Percentiles rank a stretch among this genome's conserved stretches.
Conservation (phyloP, 64 coral and sea anemone species). For the Porites lutea region DNA sequence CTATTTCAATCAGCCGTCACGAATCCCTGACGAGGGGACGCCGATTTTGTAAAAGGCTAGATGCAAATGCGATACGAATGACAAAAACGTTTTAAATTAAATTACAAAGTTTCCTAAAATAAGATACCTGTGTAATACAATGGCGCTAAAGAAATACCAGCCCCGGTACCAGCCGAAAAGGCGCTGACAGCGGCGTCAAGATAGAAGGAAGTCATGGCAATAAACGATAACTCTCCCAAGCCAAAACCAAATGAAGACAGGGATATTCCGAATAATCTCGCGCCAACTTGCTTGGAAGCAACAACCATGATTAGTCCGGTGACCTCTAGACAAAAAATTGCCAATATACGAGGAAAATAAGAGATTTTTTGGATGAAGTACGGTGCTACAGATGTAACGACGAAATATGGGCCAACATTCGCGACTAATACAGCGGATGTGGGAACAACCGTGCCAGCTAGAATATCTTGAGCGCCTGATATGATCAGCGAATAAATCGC, state of each 20-base stretch:
- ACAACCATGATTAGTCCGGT: slow-evolving; percentile 73
- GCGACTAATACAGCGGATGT: slow-evolving; percentile 82
- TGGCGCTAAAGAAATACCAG: slow-evolving; percentile 82
- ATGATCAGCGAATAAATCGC: slow-evolving; percentile 91
- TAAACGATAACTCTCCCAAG: slow-evolving; percentile 88
- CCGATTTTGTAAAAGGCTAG: too few species aligned
- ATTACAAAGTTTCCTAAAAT: not conserved
- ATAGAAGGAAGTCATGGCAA: slow-evolving; percentile 91
- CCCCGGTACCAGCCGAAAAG: slow-evolving; percentile 84
- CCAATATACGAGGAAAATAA: slow-evolving; percentile 75
- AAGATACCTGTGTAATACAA: slow-evolving; percentile 88
- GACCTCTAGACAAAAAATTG: slow-evolving; percentile 66
- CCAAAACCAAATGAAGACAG: slow-evolving; percentile 88
- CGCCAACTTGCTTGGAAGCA: slow-evolving; percentile 47
- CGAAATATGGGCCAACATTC: slow-evolving; percentile 90
- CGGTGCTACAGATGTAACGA: slow-evolving; percentile 71
- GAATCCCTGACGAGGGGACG: too few species aligned
- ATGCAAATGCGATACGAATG: not conserved
- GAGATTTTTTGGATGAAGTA: slow-evolving; percentile 87
- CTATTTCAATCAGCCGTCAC: too few species aligned
- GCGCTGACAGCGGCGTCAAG: slow-evolving; percentile 76
- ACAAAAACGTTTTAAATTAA: not conserved
- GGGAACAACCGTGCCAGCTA: slow-evolving; percentile 82
- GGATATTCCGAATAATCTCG: slow-evolving; percentile 72
- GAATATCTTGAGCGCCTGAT: slow-evolving; percentile 91